phyloP scores from a whole-genome alignment of 2,888 invertebrate species.

The Melangyna quadrimaculata region DNA sequence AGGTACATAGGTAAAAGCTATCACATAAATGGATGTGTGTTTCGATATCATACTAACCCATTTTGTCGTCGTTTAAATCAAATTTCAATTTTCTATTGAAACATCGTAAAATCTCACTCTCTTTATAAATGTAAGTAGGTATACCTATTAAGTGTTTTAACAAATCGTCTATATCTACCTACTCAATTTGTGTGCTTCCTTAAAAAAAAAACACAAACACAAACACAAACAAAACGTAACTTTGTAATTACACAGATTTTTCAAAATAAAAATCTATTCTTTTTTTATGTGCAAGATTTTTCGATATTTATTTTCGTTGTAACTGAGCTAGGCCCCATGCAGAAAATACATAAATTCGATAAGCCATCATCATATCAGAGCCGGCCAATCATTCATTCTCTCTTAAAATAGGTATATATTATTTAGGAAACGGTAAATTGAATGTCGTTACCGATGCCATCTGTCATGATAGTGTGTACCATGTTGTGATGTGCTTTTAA shows the following conservation, averaged over 20 bases:
- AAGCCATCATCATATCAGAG: slow-evolving; percentile 63
- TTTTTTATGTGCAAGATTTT: slow-evolving; percentile 1
- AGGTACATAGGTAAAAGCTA: no score
- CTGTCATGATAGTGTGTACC: slow-evolving; percentile 70
- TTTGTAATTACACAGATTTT: slow-evolving; percentile 31
- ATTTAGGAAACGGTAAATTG: slow-evolving; percentile 71
- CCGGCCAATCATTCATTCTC: slow-evolving; percentile 65
- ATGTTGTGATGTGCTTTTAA: slow-evolving; percentile 67
- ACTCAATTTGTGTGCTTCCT: not conserved
- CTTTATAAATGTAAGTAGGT: no score
- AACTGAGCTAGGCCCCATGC: slow-evolving; percentile 12
- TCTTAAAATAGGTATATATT: slow-evolving; percentile 70
- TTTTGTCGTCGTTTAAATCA: no score
- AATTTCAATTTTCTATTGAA: no score
- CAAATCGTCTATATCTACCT: slow-evolving; percentile 6
- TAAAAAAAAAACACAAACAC: not conserved
- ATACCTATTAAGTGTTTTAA: not conserved
- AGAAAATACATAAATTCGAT: slow-evolving; percentile 52
- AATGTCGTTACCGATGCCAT: slow-evolving; percentile 71
- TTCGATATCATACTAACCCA: no score
- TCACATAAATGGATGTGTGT: no score
- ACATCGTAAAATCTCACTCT: no score
- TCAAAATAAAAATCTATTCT: not conserved
- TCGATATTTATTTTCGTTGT: not conserved
- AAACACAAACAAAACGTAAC: not conserved